Evolutionary conservation across 2,113 vertebrate species (phyloP).

Genomic region (Athene noctua): DNA sequence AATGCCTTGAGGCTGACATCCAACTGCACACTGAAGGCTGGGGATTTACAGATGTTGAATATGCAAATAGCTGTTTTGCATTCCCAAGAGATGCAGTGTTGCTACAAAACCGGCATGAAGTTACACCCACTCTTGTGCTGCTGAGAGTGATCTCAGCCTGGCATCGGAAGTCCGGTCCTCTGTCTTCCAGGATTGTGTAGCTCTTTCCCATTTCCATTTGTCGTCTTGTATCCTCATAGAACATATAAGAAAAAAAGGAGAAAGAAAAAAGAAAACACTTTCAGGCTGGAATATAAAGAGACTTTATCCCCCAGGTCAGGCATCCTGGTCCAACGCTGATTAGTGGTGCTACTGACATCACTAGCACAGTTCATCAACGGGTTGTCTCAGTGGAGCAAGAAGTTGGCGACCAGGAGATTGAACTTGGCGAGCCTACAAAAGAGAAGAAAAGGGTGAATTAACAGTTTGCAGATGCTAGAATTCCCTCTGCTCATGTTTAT

Average conservation of each 20-base stretch:
- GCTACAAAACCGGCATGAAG: not conserved
- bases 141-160: not conserved
- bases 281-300: constrained; percentile 32
- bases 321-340: not conserved
- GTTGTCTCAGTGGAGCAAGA: constrained; percentile 51
- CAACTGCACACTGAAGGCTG: not conserved
- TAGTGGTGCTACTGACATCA: constrained; percentile 63
- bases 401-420: constrained; percentile 52
- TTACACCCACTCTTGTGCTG: not conserved
- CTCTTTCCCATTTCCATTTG: not conserved
- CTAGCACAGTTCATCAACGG: constrained; percentile 26
- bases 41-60: not conserved
- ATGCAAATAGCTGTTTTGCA: not conserved
- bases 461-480: constrained; percentile 65
- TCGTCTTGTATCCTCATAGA: not conserved
- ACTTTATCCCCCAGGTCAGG: not conserved
- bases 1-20: not conserved
- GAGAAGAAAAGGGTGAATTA: constrained; percentile 63
- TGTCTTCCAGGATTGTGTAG: not conserved
- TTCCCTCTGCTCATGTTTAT: constrained; percentile 27
- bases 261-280: not conserved
- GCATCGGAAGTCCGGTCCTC: rapidly evolving
- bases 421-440: constrained; percentile 59
- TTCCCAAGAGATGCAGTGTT: not conserved
- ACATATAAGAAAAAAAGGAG: not conserved